Evolutionary conservation across 1,140 invertebrate genomes (phyloP), one percentile per base, ranked within the genome.

Genomic region (Lanistes nyassanus): DNA sequence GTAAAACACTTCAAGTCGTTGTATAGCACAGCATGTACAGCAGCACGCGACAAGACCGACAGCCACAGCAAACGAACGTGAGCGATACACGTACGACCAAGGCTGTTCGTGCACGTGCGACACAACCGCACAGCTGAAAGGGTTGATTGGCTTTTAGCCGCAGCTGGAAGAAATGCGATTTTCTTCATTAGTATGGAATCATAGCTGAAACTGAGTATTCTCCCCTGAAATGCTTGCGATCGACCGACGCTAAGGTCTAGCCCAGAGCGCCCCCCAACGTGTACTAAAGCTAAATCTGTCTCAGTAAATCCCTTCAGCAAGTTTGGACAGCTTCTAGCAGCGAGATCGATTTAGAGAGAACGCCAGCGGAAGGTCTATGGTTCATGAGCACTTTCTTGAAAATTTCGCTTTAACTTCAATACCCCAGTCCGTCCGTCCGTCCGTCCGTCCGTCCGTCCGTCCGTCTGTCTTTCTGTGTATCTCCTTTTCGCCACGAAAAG

Each of bases 11-110:
- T 16, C 53, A 55, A 55, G 13, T 16, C 13, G 13, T 16, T 16
- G 13, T 16, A 55, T n/a, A 55, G n/a, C 53, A 55, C 53, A 55
- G n/a, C 53, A 55, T 16, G 13, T 16, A 55, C 53, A 55, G n/a
- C 53, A 55, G n/a, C 53, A 55, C 13, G 53, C 53, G n/a, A 55
- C 53, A 55, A 55, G 13, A 55, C 13, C n/a, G 53, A 55, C 53
- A 55, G 53, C 53, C 13, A 55, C 53, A 55, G n/a, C 53, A 55
- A 55, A n/a, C n/a, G n/a, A n/a, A n/a, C n/a, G n/a, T n/a, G n/a
- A n/a, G n/a, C n/a, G n/a, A 13, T 16, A 55, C 53, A 55, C 13
- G 13, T 16, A 55, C 53, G n/a, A 55, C 53, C 13, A 55, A n/a
- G n/a, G n/a, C 53, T 16, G 53, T 55, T 13, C 13, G 13, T 16